These are phyloP conservation scores for Archivesica marissinica DNA, from an alignment of 1,140 invertebrate genomes.

Conservation along the genomic window DNA sequence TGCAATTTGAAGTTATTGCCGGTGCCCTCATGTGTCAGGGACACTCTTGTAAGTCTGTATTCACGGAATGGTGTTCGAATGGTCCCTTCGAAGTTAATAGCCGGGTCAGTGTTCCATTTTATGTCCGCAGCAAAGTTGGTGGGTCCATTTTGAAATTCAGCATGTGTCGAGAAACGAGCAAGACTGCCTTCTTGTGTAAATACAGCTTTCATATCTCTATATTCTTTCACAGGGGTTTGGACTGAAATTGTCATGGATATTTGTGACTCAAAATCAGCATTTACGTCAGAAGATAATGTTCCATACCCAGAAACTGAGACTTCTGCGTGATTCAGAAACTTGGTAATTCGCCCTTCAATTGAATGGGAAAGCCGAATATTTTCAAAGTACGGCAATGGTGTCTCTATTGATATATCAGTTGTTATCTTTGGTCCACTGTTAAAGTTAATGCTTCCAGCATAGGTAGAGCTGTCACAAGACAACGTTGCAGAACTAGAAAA, in stretches of 20 bases:
- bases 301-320: not conserved
- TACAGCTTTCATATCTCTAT: not conserved
- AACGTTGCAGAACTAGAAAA: not conserved
- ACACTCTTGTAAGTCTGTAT: not conserved
- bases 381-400: not conserved
- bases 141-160: not conserved
- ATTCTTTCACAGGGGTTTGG: conserved; percentile 23
- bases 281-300: conserved; percentile 11
- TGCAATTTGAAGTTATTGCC: conserved; percentile 9
- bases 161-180: not conserved
- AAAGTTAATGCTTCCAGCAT: conserved; percentile 30
- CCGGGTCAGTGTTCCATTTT: not conserved
- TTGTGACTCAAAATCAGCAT: not conserved
- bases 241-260: not conserved
- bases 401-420: not conserved
- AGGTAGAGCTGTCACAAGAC: not conserved
- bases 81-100: not conserved
- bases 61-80: not conserved
- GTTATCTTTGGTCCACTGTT: conserved; percentile 3
- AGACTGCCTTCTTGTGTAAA: conserved; percentile 13
- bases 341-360: not conserved
- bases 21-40: not conserved
- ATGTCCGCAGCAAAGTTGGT: not conserved
- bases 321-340: not conserved
- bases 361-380: not conserved